Evolutionary conservation across 2,888 invertebrate genomes (phyloP), one percentile per base, ranked within the genome.

Genomic region (Rotaria magnacalcarata): DNA sequence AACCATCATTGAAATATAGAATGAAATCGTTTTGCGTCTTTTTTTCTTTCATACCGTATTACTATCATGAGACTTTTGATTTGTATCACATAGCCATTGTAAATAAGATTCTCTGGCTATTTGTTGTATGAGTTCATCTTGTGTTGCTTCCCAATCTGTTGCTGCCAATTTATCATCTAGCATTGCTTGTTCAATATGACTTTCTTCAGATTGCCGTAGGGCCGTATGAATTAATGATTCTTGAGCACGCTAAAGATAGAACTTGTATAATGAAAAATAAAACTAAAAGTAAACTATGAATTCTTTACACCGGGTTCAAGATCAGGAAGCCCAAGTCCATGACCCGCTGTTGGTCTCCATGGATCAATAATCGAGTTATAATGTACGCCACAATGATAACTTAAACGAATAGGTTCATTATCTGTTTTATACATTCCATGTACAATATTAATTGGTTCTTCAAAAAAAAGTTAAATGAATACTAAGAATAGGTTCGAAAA

Each of bases 131-230:
- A 96, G 94, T n/a, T 94, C 94, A 90, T 95, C 95, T 90, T 95
- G 95, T 0, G 96, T 96, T 16, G 95, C 94, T 90, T 96, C 95
- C 95, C 95, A 95, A 91, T 96, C 96, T 11, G 95, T 95, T 87
- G 95, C 95, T 89, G 94, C 93, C 84, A 96, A 91, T 90, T 96
- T 96, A 90, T 96, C 96, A 91, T 96, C 94, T 88, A 96, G 92
- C 95, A 96, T 96, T 1, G 95, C 94, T 94, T 95, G 88, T 86
- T 89, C 89, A 88, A 95, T 94, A 88, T 95, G 94, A 88, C 94
- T 91, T 88, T 95, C 94, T 91, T 95, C 95, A 89, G 95, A 95
- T 88, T 94, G 93, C 87, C 93, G 93, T 56, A 94, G 93, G 19
- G 95, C 95, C 90, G 95, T 94, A 84, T 93, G 93, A 89, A 95